A percentile compares a stretch with the other conserved stretches of the same genome.
Conservation (phyloP, 2,888 invertebrate genomes). For the Drosophila rubida region DNA sequence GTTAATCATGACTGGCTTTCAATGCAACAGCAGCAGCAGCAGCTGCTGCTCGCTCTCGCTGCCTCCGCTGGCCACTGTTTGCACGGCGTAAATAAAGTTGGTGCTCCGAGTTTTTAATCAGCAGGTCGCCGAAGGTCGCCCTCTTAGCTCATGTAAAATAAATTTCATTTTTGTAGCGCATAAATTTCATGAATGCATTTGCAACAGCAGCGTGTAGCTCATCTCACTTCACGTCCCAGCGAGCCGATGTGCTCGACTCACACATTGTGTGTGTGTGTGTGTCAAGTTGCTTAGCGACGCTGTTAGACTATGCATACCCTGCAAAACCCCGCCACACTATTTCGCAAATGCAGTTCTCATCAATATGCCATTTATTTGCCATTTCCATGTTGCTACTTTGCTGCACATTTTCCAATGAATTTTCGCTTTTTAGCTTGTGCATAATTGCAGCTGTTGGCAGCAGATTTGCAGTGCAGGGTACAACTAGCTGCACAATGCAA, state of each 20-base stretch:
- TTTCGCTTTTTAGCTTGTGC: too few species aligned
- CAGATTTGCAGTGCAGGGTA: background rate
- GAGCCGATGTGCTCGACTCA: slow-evolving; percentile 12
- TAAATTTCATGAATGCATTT: slow-evolving; percentile 74
- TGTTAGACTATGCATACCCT: background rate
- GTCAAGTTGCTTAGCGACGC: background rate
- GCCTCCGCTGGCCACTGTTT: slow-evolving; percentile 50
- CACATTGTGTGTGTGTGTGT: slow-evolving; percentile 25
- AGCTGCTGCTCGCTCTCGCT: background rate
- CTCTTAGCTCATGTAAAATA: slow-evolving; percentile 72
- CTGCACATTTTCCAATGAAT: too few species aligned
- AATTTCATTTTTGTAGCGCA: slow-evolving; percentile 60
- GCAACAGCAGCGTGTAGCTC: slow-evolving; percentile 1
- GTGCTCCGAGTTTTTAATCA: slow-evolving; percentile 64
- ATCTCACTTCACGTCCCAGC: background rate
- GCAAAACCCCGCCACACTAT: background rate
- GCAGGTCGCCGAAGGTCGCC: slow-evolving; percentile 52
- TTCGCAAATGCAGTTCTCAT: background rate
- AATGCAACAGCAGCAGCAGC: slow-evolving; percentile 40
- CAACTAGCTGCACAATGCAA: slow-evolving; percentile 2
- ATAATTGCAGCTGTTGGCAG: background rate
- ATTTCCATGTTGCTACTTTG: too few species aligned
- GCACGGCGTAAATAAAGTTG: slow-evolving; percentile 59
- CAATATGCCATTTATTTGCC: background rate
- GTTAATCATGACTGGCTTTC: slow-evolving; percentile 67